Conservation (phyloP, 53 echinoderm and acorn worm genomes). For the Stichopus horrens region DNA sequence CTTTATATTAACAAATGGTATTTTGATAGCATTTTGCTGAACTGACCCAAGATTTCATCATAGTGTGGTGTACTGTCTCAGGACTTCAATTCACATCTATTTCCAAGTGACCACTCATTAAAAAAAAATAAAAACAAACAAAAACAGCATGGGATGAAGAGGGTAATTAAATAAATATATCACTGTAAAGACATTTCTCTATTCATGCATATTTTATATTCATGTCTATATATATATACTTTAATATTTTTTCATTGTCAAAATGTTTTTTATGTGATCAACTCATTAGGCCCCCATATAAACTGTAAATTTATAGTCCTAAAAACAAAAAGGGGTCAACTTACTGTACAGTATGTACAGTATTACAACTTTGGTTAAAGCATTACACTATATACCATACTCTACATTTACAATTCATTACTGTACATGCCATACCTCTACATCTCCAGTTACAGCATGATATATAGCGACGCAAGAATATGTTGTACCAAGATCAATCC, state of each 20-base stretch:
- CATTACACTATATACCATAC: background rate
- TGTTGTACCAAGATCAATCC: slow-evolving; percentile 84
- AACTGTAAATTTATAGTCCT: background rate
- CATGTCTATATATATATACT: too few relatives aligned
- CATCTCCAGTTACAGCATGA: slow-evolving; percentile 84
- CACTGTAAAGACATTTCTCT: too few relatives aligned
- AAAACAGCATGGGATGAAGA: too few relatives aligned
- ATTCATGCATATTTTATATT: too few relatives aligned
- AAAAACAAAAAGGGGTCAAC: background rate
- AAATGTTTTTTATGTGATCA: background rate
- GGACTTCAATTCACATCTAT: too few relatives aligned
- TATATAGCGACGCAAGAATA: slow-evolving; percentile 82
- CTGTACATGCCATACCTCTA: slow-evolving; percentile 55
- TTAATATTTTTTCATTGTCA: background rate
- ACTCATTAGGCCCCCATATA: background rate
- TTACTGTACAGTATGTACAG: background rate
- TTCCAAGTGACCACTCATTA: too few relatives aligned
- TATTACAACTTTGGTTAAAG: background rate
- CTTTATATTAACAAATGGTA: too few relatives aligned
- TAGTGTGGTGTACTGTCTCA: too few relatives aligned
- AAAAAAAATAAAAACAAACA: too few relatives aligned
- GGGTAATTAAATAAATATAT: too few relatives aligned
- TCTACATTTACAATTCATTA: background rate
- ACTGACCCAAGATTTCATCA: too few relatives aligned
- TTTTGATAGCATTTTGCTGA: too few relatives aligned